These are phyloP conservation scores for Acronicta aceris DNA, from an alignment of 2,888 invertebrate species.

Conservation along the genomic window DNA sequence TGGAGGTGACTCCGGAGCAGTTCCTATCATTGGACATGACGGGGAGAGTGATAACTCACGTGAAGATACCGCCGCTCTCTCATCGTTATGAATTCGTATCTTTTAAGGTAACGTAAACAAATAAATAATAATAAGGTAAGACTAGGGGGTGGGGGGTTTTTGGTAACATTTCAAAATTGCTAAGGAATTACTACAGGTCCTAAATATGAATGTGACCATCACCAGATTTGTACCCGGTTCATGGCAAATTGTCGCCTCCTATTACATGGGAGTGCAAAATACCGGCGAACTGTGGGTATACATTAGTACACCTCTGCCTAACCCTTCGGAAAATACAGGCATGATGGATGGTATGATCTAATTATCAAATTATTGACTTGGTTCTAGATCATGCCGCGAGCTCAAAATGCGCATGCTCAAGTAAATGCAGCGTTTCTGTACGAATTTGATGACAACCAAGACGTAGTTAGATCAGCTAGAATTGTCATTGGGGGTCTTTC, in stretches of 20 bases:
- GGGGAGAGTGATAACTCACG: slow-evolving; percentile 67
- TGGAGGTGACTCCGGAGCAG: slow-evolving; percentile 69
- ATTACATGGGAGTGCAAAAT: too few relatives aligned
- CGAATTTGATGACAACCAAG: slow-evolving; percentile 77
- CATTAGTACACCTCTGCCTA: too few relatives aligned
- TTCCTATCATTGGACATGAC: slow-evolving; percentile 74
- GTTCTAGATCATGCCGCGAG: slow-evolving; percentile 91
- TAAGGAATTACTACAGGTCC: too few relatives aligned
- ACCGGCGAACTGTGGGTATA: too few relatives aligned
- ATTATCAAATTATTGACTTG: not conserved
- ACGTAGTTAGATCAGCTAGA: slow-evolving; percentile 80
- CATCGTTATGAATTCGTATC: slow-evolving; percentile 67
- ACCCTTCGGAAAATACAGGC: too few relatives aligned
- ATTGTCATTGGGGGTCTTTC: slow-evolving; percentile 91
- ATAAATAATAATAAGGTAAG: too few relatives aligned
- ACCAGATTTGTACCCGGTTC: too few relatives aligned
- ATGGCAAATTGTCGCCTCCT: too few relatives aligned
- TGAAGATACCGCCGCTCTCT: slow-evolving; percentile 74
- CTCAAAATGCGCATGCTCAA: slow-evolving; percentile 93
- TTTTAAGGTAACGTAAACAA: too few relatives aligned
- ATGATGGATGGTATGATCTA: not conserved
- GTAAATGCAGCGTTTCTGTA: slow-evolving; percentile 93
- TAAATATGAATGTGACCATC: too few relatives aligned
- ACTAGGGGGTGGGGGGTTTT: too few relatives aligned
- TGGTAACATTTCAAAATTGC: too few relatives aligned